These are phyloP conservation scores for Rhynchomys soricoides DNA, from an alignment of 2,113 vertebrate species.

Conservation along the genomic window DNA sequence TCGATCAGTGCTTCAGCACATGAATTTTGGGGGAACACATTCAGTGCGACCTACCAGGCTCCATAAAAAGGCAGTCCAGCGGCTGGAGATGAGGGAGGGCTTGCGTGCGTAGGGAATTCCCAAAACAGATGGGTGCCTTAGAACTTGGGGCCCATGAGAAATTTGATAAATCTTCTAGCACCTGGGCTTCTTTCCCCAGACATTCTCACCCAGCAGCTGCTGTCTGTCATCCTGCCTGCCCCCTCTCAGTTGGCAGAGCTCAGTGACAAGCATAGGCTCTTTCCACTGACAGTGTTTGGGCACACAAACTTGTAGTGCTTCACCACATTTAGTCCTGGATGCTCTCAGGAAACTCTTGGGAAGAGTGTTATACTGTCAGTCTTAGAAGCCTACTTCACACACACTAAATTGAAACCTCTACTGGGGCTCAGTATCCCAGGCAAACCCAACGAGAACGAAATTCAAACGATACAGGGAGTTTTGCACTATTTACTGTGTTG, in stretches of 20 bases:
- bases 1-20: neutral
- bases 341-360: neutral
- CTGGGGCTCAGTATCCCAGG: neutral
- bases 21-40: neutral
- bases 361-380: neutral
- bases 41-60: neutral
- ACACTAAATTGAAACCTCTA: neutral
- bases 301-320: constrained; percentile 39
- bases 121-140: neutral
- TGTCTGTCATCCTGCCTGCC: constrained; percentile 44
- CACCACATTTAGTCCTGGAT: neutral
- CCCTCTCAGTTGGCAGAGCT: constrained; percentile 61
- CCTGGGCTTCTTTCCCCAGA: constrained; percentile 65
- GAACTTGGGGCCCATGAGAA: constrained; percentile 6
- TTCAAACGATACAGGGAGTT: neutral
- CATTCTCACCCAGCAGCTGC: constrained; percentile 60
- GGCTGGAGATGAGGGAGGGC: neutral
- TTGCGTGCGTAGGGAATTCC: neutral
- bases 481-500: neutral
- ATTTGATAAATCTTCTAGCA: constrained; percentile 54
- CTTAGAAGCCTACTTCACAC: neutral
- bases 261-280: constrained; percentile 47
- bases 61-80: neutral
- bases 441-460: neutral
- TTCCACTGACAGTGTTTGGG: constrained; percentile 18